phyloP scores from a whole-genome alignment of 2,113 vertebrate species.

The Gambusia holbrooki region DNA sequence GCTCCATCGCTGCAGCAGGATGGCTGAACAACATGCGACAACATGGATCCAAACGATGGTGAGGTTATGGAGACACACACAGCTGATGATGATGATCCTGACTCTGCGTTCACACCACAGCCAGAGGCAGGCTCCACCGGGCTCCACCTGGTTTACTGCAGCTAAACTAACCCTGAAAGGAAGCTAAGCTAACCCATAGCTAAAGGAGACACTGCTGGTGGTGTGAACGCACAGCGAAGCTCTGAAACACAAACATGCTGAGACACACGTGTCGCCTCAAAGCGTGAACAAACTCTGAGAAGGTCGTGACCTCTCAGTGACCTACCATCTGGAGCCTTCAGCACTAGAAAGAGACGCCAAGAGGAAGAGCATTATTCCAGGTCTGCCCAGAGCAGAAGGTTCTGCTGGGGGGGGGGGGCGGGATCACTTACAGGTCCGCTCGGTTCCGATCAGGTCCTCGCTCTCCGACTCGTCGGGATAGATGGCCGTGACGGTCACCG shows the following conservation, averaged over 20 bases:
- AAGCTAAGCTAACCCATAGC: background rate
- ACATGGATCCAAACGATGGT: background rate
- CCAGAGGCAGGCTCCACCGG: background rate
- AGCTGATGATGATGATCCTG: background rate
- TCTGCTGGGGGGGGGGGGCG: background rate
- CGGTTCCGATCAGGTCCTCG: slow-evolving; percentile 87
- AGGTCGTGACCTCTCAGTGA: slow-evolving; percentile 39
- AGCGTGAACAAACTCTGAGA: slow-evolving; percentile 33
- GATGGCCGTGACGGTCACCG: slow-evolving; percentile 91
- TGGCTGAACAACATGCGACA: background rate
- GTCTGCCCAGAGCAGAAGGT: background rate
- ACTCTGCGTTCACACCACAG: background rate
- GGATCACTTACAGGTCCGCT: slow-evolving; percentile 88
- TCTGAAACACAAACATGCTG: slow-evolving; percentile 64
- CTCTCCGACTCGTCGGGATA: slow-evolving; percentile 98
- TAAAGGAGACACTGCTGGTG: background rate
- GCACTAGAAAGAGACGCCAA: slow-evolving; percentile 80
- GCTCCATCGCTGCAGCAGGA: background rate
- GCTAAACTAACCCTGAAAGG: too few relatives aligned
- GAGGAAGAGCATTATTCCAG: slow-evolving; percentile 59
- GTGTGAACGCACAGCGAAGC: slow-evolving; percentile 42
- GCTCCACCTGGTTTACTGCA: background rate
- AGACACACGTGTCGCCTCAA: slow-evolving; percentile 29
- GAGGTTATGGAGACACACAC: slow-evolving; percentile 19
- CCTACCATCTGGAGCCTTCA: slow-evolving; percentile 85